Conservation (phyloP, 2,797 vertebrate genomes). For the Cuniculus paca region DNA sequence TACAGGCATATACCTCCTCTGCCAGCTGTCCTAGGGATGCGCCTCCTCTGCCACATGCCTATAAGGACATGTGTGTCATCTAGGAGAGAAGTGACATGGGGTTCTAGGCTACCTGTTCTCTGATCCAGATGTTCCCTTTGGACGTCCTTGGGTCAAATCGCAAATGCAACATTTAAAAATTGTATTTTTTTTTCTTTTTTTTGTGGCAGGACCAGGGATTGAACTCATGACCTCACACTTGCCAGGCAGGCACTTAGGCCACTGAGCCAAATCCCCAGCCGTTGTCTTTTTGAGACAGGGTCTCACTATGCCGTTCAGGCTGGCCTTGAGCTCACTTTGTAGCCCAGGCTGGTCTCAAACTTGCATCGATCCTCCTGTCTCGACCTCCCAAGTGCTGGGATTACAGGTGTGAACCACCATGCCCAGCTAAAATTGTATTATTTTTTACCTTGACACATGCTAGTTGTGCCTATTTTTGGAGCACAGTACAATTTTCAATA, state of each 20-base stretch:
- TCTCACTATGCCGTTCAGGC: no score
- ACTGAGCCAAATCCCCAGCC: no score
- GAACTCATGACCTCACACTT: no score
- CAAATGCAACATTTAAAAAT: background rate
- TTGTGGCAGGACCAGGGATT: no score
- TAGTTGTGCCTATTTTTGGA: background rate
- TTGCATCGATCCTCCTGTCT: no score
- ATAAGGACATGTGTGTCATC: background rate
- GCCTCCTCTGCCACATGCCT: background rate
- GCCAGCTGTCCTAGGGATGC: background rate
- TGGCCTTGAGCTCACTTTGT: no score
- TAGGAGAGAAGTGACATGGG: background rate
- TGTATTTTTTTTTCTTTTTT: background rate
- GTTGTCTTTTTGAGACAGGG: no score
- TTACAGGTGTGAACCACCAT: no score
- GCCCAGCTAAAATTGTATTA: background rate
- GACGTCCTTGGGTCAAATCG: background rate
- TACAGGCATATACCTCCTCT: background rate
- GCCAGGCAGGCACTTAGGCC: no score
- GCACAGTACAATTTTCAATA: background rate
- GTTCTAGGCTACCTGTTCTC: background rate
- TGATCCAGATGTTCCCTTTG: background rate
- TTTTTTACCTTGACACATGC: background rate
- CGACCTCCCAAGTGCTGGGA: no score
- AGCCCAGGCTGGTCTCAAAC: no score